phyloP scores from a whole-genome alignment of 2,113 vertebrate genomes.

The Zapus hudsonius region DNA sequence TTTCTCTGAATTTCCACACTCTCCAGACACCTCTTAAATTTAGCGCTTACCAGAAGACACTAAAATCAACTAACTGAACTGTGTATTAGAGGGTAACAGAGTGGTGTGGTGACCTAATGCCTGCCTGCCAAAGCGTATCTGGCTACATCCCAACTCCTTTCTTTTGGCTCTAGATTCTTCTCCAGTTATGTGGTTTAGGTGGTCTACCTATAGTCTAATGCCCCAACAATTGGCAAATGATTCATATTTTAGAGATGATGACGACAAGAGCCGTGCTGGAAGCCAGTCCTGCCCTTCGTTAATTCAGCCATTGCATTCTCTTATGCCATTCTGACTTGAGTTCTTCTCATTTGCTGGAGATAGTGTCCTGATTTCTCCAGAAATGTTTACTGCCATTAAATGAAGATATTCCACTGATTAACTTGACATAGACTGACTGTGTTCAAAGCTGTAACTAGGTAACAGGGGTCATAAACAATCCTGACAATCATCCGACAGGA shows the following conservation, averaged over 20 bases:
- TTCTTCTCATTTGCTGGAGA: background rate
- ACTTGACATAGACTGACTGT: conserved; percentile 22
- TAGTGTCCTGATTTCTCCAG: background rate
- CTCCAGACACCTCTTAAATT: background rate
- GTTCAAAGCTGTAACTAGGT: background rate
- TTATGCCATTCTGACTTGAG: background rate
- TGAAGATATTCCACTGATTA: background rate
- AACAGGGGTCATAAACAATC: background rate
- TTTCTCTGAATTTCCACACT: background rate
- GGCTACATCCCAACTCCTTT: background rate
- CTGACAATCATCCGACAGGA: background rate
- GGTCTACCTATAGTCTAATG: background rate
- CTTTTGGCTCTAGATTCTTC: background rate
- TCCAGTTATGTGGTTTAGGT: background rate
- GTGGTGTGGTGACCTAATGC: background rate
- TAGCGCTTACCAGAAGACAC: background rate
- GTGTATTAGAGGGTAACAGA: background rate
- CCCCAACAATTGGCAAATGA: background rate
- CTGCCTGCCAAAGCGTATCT: background rate
- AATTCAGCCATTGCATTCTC: background rate
- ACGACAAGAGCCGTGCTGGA: background rate
- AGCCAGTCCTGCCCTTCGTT: background rate
- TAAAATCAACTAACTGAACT: background rate
- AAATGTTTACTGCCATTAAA: conserved; percentile 35
- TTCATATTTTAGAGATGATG: background rate